Conservation (phyloP, 2,888 invertebrate genomes). For the Ophion obscuratus region DNA sequence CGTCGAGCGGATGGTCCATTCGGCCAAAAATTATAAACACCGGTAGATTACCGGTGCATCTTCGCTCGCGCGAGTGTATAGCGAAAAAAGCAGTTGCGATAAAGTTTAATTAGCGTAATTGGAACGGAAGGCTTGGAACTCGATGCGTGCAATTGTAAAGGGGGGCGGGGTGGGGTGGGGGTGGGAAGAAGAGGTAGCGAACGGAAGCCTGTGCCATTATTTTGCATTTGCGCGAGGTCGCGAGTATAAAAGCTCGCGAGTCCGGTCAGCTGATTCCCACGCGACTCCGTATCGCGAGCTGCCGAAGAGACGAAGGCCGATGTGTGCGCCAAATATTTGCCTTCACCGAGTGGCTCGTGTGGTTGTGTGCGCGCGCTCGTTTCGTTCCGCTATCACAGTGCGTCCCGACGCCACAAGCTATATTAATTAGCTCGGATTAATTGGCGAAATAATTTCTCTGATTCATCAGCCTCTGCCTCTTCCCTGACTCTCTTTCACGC, state of each 20-base stretch:
- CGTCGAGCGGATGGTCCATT: neutral
- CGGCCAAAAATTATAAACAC: neutral
- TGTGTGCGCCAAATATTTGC: conserved; percentile 59
- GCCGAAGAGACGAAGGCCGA: conserved; percentile 29
- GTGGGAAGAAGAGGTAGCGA: conserved; percentile 23
- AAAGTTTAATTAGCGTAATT: conserved; percentile 56
- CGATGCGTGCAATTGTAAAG: conserved; percentile 22
- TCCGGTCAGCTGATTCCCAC: conserved; percentile 67
- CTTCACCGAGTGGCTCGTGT: conserved; percentile 21
- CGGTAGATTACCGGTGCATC: neutral
- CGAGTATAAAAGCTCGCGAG: conserved; percentile 43
- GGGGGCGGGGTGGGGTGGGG: neutral
- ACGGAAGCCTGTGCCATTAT: conserved; percentile 56
- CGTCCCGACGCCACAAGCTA: neutral
- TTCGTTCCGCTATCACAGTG: conserved; percentile 49
- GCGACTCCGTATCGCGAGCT: conserved; percentile 30
- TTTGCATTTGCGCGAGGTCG: conserved; percentile 54
- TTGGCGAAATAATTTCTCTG: conserved; percentile 53
- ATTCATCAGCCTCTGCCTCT: conserved; percentile 25
- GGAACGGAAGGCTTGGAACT: conserved; percentile 44
- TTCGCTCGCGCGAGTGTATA: neutral
- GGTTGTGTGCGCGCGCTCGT: conserved; percentile 15
- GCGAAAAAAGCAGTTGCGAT: conserved; percentile 1
- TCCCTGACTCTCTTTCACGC: neutral
- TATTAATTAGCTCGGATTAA: conserved; percentile 63